phyloP scores from a whole-genome alignment of 2,113 vertebrate species.

The Zootoca vivipara region DNA sequence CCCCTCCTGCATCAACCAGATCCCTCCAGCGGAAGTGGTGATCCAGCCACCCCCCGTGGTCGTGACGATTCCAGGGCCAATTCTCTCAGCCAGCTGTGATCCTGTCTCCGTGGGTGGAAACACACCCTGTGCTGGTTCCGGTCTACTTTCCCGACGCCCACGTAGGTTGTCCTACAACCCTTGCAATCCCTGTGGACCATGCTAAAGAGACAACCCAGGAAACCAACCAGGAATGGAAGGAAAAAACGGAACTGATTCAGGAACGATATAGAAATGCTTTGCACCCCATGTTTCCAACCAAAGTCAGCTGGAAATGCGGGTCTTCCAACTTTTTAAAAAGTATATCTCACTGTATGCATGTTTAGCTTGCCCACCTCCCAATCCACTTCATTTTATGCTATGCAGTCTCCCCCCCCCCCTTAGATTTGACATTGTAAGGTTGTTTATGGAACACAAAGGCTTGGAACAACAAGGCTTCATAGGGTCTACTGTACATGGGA shows the following conservation, averaged over 20 bases:
- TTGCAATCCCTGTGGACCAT: neutral
- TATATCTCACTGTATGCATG: neutral
- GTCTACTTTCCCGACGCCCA: neutral
- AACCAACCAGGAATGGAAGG: neutral
- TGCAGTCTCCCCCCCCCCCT: too few species aligned
- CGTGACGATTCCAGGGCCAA: rapidly evolving
- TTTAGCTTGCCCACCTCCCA: neutral
- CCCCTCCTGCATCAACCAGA: neutral
- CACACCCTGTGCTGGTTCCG: neutral
- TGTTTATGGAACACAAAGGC: too few species aligned
- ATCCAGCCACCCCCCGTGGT: rapidly evolving
- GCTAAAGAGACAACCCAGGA: neutral
- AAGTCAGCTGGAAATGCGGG: neutral
- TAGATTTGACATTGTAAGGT: too few species aligned
- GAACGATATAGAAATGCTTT: neutral
- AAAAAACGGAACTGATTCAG: neutral
- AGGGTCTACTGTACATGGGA: too few species aligned
- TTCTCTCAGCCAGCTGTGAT: neutral
- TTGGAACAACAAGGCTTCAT: too few species aligned
- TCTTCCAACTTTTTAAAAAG: neutral
- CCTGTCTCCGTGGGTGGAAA: neutral
- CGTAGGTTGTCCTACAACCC: neutral
- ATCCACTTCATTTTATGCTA: neutral
- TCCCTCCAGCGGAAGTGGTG: rapidly evolving
- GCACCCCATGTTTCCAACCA: neutral